These are phyloP conservation scores for Pristionchus arcanus DNA, from an alignment of 2,888 invertebrate genomes.

Conservation along the genomic window DNA sequence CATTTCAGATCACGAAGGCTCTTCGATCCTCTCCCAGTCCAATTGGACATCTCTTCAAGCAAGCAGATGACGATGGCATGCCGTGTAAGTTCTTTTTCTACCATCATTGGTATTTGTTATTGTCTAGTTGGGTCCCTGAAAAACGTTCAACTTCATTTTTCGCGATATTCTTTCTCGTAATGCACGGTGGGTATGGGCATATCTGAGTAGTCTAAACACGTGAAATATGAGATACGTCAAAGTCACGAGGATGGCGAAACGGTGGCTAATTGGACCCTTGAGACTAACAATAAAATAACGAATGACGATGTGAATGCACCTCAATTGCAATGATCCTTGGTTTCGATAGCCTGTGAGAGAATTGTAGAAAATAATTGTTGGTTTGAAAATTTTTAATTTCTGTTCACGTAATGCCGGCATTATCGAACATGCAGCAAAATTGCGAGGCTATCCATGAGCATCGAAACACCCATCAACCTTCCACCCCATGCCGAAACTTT, in stretches of 20 bases:
- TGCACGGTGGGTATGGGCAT: neutral
- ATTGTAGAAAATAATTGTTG: too few species aligned
- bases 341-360: neutral
- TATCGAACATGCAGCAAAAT: too few species aligned
- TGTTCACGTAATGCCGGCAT: too few species aligned
- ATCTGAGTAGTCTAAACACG: too few species aligned
- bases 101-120: neutral
- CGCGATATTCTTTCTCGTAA: neutral
- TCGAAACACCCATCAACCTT: too few species aligned
- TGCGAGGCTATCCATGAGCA: too few species aligned
- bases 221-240: neutral
- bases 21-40: conserved; percentile 38
- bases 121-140: neutral
- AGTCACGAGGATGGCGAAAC: neutral
- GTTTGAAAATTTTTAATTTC: too few species aligned
- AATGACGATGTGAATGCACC: neutral
- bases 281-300: neutral
- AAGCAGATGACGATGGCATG: conserved; percentile 19
- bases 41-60: conserved; percentile 34
- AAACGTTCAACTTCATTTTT: neutral
- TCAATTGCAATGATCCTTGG: too few species aligned
- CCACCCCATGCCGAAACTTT: too few species aligned
- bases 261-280: neutral
- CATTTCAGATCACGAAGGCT: conserved; percentile 40
- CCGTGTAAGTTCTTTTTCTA: conserved; percentile 30